Base-by-base conservation (phyloP, 2,113 vertebrate genomes). In the Sinocyclocheilus anophthalmus region DNA sequence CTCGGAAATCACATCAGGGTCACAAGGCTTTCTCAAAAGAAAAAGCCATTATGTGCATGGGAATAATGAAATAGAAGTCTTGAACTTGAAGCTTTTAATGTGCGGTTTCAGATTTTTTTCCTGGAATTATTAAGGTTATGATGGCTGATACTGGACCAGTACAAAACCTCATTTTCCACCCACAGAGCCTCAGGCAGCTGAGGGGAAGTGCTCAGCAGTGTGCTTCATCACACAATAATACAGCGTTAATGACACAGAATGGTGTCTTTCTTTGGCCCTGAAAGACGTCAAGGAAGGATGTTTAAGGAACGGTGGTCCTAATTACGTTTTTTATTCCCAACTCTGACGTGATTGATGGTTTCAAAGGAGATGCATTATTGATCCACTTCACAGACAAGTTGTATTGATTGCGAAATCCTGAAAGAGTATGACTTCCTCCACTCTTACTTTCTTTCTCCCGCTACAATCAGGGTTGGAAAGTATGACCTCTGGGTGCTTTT, bases 311-410 rank as follows among this genome's bases (percentile, higher is more conserved):
- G 90, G 90, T 90, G 92, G 92, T 94, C 93, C 93, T 94, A 95
- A 96, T 95, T 95, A 93, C 92, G 88, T 93, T 94, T 94, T 95
- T 95, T 94, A 94, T 93, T 93, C 93, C 93, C 93, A 93, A 92
- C 90, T 88, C 91, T 80, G 92, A 92, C 85, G 86, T 95, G 94
- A 96, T 92, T 92, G 94, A 94, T 92, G 93, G 95, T 94, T 95
- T 94, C 93, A 94, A 94, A 94, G 92, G 92, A 86, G 92, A 92
- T 92, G 92, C 92, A 87, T 93, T 94, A 95, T 95, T 89, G 95
- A 96, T 95, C 91, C 92, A 92, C 94, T 95, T 93, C 93, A 94
- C 94, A 94, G 94, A 95, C 94, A 95, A 96, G 94, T 94, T 93
- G 91, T 94, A 95, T 96, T 94, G 94, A 95, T 96, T 95, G 93